Evolutionary conservation across 1,140 invertebrate species (phyloP).

Genomic region (Pseudomyrmex cubaensis): DNA sequence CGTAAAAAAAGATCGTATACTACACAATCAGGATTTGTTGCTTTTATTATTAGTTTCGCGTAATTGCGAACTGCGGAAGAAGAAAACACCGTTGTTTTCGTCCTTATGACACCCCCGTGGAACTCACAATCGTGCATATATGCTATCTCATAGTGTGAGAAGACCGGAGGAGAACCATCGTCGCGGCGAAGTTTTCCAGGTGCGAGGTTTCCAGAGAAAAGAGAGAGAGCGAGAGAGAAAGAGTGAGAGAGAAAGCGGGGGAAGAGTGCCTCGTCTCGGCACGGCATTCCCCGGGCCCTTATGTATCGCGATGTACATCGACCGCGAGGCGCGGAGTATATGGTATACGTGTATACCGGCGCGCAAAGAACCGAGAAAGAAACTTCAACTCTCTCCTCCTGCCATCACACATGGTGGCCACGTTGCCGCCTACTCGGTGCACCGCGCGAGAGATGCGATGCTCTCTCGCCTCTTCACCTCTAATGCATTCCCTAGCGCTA

Average conservation of each 20-base stretch:
- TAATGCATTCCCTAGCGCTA: conserved; percentile 82
- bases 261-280: conserved; percentile 6
- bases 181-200: conserved; percentile 44
- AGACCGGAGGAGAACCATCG: conserved; percentile 26
- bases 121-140: conserved; percentile 11
- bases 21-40: not conserved
- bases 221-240: conserved; percentile 25
- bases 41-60: not conserved
- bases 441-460: conserved; percentile 41
- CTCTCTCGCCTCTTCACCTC: conserved; percentile 63
- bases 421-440: conserved; percentile 81
- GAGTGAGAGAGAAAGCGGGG: not conserved
- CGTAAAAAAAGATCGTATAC: not conserved
- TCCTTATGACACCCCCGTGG: not conserved
- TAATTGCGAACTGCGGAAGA: not conserved
- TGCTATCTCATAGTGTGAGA: not conserved
- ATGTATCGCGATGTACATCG: conserved; percentile 39
- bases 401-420: conserved; percentile 82
- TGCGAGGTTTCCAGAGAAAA: conserved; percentile 49
- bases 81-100: not conserved
- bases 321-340: conserved; percentile 55
- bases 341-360: conserved; percentile 57
- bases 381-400: conserved; percentile 67
- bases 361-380: conserved; percentile 73
- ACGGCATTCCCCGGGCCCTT: conserved; percentile 48